These are phyloP conservation scores for Engraulis encrasicolus DNA, from an alignment of 2,113 vertebrate species.

Conservation along the genomic window DNA sequence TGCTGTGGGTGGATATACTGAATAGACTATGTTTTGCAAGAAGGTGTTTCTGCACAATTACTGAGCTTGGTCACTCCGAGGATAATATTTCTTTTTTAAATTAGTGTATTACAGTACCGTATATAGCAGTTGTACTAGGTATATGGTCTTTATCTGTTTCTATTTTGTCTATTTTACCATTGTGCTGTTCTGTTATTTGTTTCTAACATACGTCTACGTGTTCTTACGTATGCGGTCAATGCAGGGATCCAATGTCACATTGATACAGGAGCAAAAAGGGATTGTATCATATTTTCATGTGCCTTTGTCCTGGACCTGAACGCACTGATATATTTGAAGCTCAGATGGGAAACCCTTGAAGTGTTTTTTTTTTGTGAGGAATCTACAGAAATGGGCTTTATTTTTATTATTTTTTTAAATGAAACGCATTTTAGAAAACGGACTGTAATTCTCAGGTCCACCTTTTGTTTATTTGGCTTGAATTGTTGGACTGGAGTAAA, in stretches of 20 bases:
- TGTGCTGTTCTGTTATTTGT: no score
- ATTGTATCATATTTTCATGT: slow-evolving; percentile 82
- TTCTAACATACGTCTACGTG: neutral
- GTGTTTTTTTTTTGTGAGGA: no score
- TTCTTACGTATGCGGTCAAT: neutral
- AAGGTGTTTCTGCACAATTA: neutral
- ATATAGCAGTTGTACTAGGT: neutral
- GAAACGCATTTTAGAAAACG: no score
- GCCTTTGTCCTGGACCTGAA: slow-evolving; percentile 72
- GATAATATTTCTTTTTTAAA: neutral
- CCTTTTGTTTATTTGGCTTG: no score
- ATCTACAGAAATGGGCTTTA: no score
- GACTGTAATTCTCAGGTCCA: no score
- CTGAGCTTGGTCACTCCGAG: neutral
- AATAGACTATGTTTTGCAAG: neutral
- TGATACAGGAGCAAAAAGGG: slow-evolving; percentile 70
- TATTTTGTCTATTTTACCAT: no score
- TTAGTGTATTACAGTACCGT: neutral
- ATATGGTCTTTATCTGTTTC: no score
- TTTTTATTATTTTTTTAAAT: no score
- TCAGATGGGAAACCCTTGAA: no score
- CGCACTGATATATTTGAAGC: slow-evolving; percentile 80
- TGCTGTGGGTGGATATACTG: neutral
- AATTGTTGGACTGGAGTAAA: no score
- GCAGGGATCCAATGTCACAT: neutral